A percentile compares a stretch with the other conserved stretches of the same genome.
Evolutionary conservation across 2,113 vertebrate species (phyloP).

Genomic region (Nycticorax nycticorax): DNA sequence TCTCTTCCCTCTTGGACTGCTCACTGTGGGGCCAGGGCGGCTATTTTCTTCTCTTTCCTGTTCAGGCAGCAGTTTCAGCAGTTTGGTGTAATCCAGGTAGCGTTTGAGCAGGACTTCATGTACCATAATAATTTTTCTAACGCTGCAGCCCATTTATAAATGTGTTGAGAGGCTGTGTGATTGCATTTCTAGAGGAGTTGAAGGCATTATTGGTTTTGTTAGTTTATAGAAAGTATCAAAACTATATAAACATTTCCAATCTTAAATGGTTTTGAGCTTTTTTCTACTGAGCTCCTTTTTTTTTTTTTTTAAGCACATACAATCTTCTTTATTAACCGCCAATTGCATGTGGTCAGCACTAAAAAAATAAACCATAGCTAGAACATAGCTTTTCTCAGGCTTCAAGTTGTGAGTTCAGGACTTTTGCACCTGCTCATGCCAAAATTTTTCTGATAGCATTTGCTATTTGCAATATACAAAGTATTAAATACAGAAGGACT

Average conservation of each 20-base stretch:
- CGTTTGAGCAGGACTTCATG: not conserved
- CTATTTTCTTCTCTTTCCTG: not conserved
- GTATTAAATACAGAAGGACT: not conserved
- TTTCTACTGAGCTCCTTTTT: fast-evolving
- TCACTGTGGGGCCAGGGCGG: fast-evolving
- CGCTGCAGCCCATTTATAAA: not conserved
- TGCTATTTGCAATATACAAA: not conserved
- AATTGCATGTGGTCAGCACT: not conserved
- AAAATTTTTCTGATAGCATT: not conserved
- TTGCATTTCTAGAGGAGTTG: not conserved
- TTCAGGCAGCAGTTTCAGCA: not conserved
- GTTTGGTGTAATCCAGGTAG: not conserved
- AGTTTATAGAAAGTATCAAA: not conserved
- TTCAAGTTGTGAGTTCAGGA: not conserved
- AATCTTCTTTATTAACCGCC: not conserved
- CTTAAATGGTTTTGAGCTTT: not conserved
- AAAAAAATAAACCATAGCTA: not conserved
- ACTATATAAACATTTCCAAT: not conserved
- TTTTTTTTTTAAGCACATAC: not conserved
- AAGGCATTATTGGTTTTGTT: not conserved
- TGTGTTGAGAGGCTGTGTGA: not conserved
- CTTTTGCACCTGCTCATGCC: not conserved
- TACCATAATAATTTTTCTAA: not conserved
- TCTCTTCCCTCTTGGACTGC: not conserved
- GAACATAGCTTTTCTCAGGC: not conserved